Conservation (phyloP, 2,888 invertebrate genomes). For the Polyommatus iphigenia region DNA sequence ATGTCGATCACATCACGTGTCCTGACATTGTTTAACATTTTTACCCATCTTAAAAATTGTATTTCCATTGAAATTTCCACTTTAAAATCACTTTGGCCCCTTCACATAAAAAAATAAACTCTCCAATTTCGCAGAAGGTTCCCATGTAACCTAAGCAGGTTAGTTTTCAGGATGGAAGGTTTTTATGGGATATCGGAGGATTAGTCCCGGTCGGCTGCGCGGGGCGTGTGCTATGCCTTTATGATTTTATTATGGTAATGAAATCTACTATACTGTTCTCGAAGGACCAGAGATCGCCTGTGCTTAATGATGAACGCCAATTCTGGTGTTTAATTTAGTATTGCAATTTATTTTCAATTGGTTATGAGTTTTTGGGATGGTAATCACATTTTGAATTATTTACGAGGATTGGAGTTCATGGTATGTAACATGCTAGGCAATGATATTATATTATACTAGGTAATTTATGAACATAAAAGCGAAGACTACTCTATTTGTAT, state of each 20-base stretch:
- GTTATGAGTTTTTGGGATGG: no score
- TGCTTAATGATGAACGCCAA: neutral
- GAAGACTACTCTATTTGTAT: no score
- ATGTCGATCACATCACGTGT: no score
- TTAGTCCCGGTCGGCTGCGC: conserved; percentile 36
- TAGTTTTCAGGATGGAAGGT: conserved; percentile 12
- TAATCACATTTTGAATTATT: no score
- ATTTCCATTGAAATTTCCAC: neutral
- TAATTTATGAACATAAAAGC: no score
- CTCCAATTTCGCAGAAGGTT: neutral
- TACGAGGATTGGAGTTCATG: no score
- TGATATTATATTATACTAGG: no score
- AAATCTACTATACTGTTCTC: neutral
- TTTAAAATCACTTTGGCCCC: neutral
- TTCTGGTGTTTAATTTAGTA: neutral
- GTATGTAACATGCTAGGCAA: no score
- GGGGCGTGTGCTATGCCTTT: neutral
- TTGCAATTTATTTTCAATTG: no score
- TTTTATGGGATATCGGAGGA: conserved; percentile 30
- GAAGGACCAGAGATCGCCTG: neutral
- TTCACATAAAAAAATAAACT: neutral
- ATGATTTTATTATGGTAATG: conserved; percentile 19
- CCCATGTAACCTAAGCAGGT: neutral
- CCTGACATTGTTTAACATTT: no score
- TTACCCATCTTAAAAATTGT: no score